Evolutionary conservation across 2,888 invertebrate genomes (phyloP), one percentile per base, ranked within the genome.

Genomic region (Cetonia aurata): DNA sequence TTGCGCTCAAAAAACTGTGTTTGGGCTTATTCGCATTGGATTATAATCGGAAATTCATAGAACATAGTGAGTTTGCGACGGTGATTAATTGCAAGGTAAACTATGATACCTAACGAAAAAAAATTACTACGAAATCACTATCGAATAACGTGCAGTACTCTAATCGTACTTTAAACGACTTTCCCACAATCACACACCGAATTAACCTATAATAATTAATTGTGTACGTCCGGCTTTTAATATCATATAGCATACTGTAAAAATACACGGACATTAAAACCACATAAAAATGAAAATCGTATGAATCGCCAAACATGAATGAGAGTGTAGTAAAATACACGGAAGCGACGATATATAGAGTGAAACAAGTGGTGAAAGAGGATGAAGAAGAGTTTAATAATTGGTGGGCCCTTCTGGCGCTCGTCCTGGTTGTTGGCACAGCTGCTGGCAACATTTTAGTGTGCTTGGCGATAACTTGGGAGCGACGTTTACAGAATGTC

Each of bases 391-490:
- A 70, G 46, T 71, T 71, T 52, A 71, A 71, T 57, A 71, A 71
- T 46, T 95, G 95, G 92, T 95, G 94, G 92, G 94, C 93, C 0
- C 85, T 95, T 71, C 85, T 93, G 44, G 92, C 96, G 3, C 84
- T 93, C 55, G 86, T 92, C 33, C 85, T 97, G 69, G 96, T 96
- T 10, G 82, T 95, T 55, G 94, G 92, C 72, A 96, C 96, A 0
- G 95, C 95, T 0, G 92, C 95, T 1, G 98, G 98, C 1, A 98
- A 98, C 85, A 93, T 96, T 50, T 86, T 98, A 71, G 98, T 98
- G 57, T 98, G 97, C 80, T 85, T 97, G 77, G 98, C 98, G 25
- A 96, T 98, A 79, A 92, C 93, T 74, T 91, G 94, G 90, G 98
- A 98, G 83, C 89, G 95, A 69, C 89, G 96, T 13, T 86, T 98